phyloP scores from a whole-genome alignment of 2,113 vertebrate genomes.

The Tyto alba region DNA sequence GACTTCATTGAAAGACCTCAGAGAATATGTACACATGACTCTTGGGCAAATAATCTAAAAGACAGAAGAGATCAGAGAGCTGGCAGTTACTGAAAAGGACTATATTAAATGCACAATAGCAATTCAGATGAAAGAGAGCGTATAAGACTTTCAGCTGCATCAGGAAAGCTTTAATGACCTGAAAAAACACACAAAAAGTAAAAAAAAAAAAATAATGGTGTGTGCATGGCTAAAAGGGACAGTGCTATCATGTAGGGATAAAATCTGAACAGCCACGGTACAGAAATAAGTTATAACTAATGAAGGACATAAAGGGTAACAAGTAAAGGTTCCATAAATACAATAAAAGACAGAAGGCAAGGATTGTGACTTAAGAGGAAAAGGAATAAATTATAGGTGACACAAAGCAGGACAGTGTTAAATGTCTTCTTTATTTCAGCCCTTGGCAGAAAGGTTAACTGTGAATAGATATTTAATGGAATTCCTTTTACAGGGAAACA shows the following conservation, averaged over 20 bases:
- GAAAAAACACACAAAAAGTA: background rate
- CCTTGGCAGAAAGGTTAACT: background rate
- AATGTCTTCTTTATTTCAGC: background rate
- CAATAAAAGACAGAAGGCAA: background rate
- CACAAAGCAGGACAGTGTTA: background rate
- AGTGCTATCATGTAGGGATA: background rate
- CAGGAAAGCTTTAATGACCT: background rate
- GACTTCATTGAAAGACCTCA: background rate
- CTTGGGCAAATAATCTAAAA: background rate
- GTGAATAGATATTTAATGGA: background rate
- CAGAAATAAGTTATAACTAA: background rate
- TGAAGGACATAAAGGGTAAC: background rate
- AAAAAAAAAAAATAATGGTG: background rate
- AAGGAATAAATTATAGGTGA: background rate
- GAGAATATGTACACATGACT: background rate
- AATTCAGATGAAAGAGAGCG: background rate
- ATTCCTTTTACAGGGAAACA: background rate
- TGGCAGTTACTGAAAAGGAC: background rate
- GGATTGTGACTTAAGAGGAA: background rate
- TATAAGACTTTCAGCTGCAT: background rate
- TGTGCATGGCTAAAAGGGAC: background rate
- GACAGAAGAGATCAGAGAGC: background rate
- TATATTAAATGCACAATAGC: background rate
- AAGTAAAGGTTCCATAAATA: background rate
- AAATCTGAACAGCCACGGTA: background rate